A percentile compares a stretch with the other conserved stretches of the same genome.
These are phyloP conservation scores for Caerostris darwini DNA, from an alignment of 1,140 invertebrate species.

Conservation along the genomic window DNA sequence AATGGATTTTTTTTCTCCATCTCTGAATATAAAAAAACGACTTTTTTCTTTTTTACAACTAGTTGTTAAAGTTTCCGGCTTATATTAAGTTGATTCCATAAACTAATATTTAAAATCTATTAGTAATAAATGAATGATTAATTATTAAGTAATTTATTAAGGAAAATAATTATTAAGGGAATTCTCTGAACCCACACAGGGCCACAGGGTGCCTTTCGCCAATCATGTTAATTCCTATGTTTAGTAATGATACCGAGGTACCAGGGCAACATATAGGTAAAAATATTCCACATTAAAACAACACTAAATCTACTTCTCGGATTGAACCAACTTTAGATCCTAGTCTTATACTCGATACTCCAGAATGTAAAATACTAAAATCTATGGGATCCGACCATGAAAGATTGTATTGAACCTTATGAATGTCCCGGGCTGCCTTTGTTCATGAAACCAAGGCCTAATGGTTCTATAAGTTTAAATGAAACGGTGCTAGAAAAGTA, in stretches of 20 bases:
- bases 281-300: not conserved
- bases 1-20: too few relatives aligned
- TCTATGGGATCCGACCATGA: conserved; percentile 87
- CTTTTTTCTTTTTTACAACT: too few relatives aligned
- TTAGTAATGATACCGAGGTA: too few relatives aligned
- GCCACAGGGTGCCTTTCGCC: not conserved
- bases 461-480: conserved; percentile 45
- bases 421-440: conserved; percentile 83
- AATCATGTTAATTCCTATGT: too few relatives aligned
- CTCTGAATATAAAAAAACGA: too few relatives aligned
- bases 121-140: too few relatives aligned
- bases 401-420: conserved; percentile 85
- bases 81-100: too few relatives aligned
- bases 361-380: conserved; percentile 91
- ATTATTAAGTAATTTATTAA: too few relatives aligned
- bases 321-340: not conserved
- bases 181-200: not conserved
- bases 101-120: too few relatives aligned
- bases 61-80: too few relatives aligned
- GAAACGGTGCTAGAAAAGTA: not conserved
- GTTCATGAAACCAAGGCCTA: conserved; percentile 79
- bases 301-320: not conserved
- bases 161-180: not conserved
- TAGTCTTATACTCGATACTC: conserved; percentile 85
- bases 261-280: not conserved